Conservation (phyloP, 2,797 vertebrate genomes). For the Malurus leucopterus region DNA sequence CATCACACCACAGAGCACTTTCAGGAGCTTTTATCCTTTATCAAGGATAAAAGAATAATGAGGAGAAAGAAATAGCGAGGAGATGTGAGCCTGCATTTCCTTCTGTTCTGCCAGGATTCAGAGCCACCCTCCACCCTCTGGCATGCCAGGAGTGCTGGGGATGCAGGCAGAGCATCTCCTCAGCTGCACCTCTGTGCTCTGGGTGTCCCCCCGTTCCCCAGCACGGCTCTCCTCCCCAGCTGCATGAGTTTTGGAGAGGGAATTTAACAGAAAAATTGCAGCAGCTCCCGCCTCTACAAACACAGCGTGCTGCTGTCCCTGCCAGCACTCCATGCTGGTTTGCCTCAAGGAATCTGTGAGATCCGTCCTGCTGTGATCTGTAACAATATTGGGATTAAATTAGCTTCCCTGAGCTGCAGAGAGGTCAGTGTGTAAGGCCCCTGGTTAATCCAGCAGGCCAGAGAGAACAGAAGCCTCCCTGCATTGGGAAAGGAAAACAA, state of each 20-base stretch:
- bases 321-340: not conserved
- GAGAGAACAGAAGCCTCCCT: conserved; percentile 59
- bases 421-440: conserved; percentile 50
- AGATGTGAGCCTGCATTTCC: rapidly evolving
- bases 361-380: conserved; percentile 49
- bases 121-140: not conserved
- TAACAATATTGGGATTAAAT: conserved; percentile 64
- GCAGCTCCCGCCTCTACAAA: not conserved
- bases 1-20: not conserved
- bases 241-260: not conserved
- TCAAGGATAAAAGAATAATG: not conserved
- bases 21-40: not conserved
- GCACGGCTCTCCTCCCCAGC: not conserved
- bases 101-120: not conserved
- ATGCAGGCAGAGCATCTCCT: not conserved
- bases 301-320: not conserved
- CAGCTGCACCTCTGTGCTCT: not conserved
- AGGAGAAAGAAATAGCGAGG: not conserved
- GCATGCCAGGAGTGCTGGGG: rapidly evolving
- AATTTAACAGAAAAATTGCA: not conserved
- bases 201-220: not conserved
- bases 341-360: conserved; percentile 53
- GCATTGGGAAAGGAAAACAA: conserved; percentile 63
- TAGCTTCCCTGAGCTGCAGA: conserved; percentile 56
- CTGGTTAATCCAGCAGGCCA: conserved; percentile 55